Conservation (phyloP, 2,113 vertebrate species). For the Tichodroma muraria region DNA sequence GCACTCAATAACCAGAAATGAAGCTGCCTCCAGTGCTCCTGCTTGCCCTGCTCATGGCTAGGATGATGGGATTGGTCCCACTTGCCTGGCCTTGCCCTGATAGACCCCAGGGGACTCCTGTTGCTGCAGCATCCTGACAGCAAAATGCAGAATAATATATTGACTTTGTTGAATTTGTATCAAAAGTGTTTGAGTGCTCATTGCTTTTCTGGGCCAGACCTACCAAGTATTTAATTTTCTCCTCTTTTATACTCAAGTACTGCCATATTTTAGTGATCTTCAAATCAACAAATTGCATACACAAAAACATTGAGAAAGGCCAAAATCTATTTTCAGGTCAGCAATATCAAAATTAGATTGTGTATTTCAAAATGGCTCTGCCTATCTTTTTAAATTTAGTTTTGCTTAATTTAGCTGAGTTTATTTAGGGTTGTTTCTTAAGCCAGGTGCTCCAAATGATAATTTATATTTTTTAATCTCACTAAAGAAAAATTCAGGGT, state of each 20-base stretch:
- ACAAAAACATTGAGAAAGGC: not conserved
- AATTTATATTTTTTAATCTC: not conserved
- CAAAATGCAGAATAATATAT: not conserved
- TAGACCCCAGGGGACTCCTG: rapidly evolving
- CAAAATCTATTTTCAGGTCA: not conserved
- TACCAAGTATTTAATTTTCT: not conserved
- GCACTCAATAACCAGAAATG: rapidly evolving
- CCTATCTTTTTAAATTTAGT: not conserved
- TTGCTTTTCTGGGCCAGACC: not conserved
- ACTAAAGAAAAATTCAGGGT: not conserved
- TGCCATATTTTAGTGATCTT: not conserved
- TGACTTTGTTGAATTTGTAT: not conserved
- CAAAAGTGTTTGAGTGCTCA: not conserved
- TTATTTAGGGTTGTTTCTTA: not conserved
- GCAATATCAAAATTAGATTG: not conserved
- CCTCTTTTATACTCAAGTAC: not conserved
- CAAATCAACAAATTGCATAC: not conserved
- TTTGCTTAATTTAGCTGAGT: not conserved
- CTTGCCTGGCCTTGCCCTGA: not conserved
- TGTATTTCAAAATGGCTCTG: not conserved
- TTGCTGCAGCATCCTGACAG: not conserved
- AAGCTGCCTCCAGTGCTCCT: not conserved
- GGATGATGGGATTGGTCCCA: not conserved
- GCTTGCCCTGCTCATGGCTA: not conserved
- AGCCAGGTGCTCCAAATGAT: not conserved